phyloP scores from a whole-genome alignment of 2,113 vertebrate species.

The Chinchilla lanigera region DNA sequence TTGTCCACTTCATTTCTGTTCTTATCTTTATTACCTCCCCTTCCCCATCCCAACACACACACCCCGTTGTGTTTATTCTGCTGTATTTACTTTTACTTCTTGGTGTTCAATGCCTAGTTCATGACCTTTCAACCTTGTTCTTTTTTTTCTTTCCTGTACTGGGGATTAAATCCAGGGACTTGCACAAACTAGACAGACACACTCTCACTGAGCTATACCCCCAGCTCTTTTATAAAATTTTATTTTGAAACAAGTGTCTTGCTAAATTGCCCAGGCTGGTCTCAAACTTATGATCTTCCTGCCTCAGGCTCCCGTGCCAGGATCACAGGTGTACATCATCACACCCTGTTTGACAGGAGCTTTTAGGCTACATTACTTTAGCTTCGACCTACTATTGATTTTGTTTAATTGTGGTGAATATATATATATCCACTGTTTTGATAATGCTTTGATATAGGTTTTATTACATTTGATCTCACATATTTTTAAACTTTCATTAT shows the following conservation, averaged over 20 bases:
- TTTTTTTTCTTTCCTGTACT: neutral
- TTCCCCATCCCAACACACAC: neutral
- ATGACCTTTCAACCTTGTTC: neutral
- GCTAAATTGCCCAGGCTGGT: neutral
- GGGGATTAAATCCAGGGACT: neutral
- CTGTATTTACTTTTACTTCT: neutral
- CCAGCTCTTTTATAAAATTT: neutral
- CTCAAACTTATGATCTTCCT: neutral
- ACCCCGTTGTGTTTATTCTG: neutral
- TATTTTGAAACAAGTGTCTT: neutral
- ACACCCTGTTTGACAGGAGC: neutral
- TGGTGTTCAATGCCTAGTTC: neutral
- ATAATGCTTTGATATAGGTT: neutral
- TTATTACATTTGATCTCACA: neutral
- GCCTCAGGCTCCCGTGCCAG: neutral
- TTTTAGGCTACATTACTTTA: neutral
- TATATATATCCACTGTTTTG: neutral
- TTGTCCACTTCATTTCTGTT: neutral
- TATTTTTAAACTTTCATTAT: neutral
- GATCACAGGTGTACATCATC: neutral
- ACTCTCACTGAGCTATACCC: neutral
- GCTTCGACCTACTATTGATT: neutral
- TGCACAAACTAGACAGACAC: neutral
- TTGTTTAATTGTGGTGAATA: neutral
- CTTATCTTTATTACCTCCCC: neutral